Conservation (phyloP, 2,888 invertebrate species). For the Aleiodes leptofemur region DNA sequence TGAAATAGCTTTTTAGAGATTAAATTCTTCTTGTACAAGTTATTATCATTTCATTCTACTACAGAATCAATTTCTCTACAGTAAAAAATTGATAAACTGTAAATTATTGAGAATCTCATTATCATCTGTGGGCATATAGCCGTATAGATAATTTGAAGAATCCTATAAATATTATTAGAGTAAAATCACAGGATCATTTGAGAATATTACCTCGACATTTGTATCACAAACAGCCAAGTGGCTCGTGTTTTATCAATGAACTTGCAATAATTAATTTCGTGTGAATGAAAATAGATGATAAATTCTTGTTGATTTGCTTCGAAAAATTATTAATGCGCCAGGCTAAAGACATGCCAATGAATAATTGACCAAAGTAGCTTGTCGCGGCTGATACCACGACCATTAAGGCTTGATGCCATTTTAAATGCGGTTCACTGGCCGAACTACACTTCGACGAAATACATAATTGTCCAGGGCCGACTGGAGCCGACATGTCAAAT, state of each 20-base stretch:
- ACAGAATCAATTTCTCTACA: too few species aligned
- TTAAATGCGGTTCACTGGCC: conserved; percentile 45
- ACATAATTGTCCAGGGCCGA: conserved; percentile 39
- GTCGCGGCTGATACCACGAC: conserved; percentile 36
- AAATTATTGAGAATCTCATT: too few species aligned
- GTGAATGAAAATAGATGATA: not conserved
- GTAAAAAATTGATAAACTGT: too few species aligned
- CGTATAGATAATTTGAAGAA: too few species aligned
- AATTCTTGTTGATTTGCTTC: not conserved
- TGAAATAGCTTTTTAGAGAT: not conserved
- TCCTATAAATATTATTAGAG: too few species aligned
- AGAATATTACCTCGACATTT: too few species aligned
- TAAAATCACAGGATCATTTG: too few species aligned
- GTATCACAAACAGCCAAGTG: too few species aligned
- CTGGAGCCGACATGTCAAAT: conserved; percentile 25
- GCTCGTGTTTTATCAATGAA: not conserved
- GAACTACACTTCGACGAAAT: conserved; percentile 41
- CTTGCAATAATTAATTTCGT: not conserved
- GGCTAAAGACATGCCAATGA: conserved; percentile 8
- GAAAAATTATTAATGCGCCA: conserved; percentile 3
- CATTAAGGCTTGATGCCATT: conserved; percentile 37
- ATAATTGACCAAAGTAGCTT: conserved; percentile 36
- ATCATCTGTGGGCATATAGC: too few species aligned
- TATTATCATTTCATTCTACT: too few species aligned
- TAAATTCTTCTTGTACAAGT: not conserved